phyloP scores from a whole-genome alignment of 1,140 invertebrate species.

The Sitophilus oryzae region DNA sequence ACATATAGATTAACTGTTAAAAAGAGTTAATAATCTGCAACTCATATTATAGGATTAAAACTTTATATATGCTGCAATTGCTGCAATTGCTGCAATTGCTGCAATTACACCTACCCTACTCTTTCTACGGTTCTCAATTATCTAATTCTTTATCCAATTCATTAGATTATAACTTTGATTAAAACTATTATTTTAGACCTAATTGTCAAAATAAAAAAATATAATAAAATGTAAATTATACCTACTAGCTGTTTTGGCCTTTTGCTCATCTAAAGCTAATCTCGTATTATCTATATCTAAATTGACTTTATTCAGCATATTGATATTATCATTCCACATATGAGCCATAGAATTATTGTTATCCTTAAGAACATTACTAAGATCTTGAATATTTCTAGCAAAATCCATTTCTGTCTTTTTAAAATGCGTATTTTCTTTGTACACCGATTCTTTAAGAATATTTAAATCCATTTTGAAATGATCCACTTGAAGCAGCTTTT shows the following conservation, averaged over 20 bases:
- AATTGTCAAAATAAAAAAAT: too few species aligned
- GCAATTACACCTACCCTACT: too few species aligned
- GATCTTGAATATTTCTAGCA: conserved; percentile 56
- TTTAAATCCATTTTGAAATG: conserved; percentile 54
- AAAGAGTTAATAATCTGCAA: too few species aligned
- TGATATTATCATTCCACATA: conserved; percentile 42
- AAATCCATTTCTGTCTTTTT: conserved; percentile 52
- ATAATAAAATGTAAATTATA: background rate
- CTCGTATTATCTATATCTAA: conserved; percentile 42
- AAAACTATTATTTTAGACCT: too few species aligned
- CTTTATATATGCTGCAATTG: too few species aligned
- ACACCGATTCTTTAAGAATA: conserved; percentile 50
- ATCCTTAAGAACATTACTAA: conserved; percentile 50
- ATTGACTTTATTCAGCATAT: conserved; percentile 39
- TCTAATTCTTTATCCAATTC: too few species aligned
- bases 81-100: too few species aligned
- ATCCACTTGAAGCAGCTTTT: conserved; percentile 18
- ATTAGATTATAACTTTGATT: too few species aligned
- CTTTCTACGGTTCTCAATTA: too few species aligned
- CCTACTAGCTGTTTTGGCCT: conserved; percentile 23
- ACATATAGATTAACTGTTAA: too few species aligned
- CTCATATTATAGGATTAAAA: too few species aligned
- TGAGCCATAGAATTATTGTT: conserved; percentile 39
- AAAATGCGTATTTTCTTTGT: conserved; percentile 50
- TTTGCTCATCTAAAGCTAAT: conserved; percentile 38